Percentiles rank a stretch among this genome's conserved stretches.
phyloP scores from a whole-genome alignment of 1,140 invertebrate species.

The Homalodisca vitripennis region DNA sequence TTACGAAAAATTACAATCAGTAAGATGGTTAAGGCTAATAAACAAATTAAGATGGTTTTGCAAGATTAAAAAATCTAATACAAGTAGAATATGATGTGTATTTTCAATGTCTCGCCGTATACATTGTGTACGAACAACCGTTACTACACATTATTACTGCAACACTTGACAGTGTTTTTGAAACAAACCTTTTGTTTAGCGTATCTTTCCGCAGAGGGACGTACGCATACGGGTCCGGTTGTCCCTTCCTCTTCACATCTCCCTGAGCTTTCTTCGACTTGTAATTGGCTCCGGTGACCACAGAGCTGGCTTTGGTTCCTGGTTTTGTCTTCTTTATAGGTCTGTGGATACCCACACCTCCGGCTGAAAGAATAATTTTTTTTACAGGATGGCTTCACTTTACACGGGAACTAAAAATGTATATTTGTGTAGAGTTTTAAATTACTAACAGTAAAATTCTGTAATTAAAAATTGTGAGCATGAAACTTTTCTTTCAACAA shows the following conservation, averaged over 20 bases:
- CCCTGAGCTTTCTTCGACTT: constrained; percentile 75
- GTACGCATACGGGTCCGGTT: constrained; percentile 91
- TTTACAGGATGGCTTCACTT: too few species aligned
- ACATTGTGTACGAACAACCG: too few species aligned
- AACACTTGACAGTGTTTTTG: too few species aligned
- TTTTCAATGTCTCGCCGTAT: too few species aligned
- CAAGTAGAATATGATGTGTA: too few species aligned
- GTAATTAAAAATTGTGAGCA: not conserved
- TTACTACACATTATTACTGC: too few species aligned
- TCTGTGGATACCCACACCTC: constrained; percentile 85
- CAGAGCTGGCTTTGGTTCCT: constrained; percentile 30
- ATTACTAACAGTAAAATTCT: not conserved
- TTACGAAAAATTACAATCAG: too few species aligned
- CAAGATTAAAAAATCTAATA: too few species aligned
- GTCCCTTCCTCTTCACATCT: constrained; percentile 84
- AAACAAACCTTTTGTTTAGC: constrained; percentile 70
- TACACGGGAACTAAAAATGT: constrained; percentile 8
- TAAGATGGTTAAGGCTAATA: too few species aligned
- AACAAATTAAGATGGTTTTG: too few species aligned
- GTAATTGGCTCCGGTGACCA: constrained; percentile 64
- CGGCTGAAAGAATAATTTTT: constrained; percentile 60
- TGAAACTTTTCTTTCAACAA: too few species aligned
- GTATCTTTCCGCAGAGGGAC: constrained; percentile 72
- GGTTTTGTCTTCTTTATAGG: constrained; percentile 33
- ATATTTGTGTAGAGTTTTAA: not conserved